Percentiles rank a stretch among this genome's conserved stretches.
phyloP scores from a whole-genome alignment of 1,140 invertebrate genomes.

The Harpegnathos saltator region DNA sequence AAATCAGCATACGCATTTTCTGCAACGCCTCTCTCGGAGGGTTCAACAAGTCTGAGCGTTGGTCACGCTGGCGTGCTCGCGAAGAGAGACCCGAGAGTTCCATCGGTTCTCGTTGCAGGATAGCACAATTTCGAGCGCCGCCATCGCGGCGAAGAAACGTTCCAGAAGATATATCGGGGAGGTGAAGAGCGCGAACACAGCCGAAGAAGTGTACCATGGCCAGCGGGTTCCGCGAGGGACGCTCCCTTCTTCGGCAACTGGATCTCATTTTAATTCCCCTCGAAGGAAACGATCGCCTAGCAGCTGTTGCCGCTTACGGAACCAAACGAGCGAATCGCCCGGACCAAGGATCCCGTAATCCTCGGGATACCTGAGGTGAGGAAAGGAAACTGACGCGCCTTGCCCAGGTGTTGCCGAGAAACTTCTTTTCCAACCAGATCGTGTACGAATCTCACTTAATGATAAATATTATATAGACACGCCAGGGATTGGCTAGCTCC shows the following conservation, averaged over 20 bases:
- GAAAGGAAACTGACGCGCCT: constrained; percentile 4
- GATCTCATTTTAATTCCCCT: constrained; percentile 78
- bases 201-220: constrained; percentile 82
- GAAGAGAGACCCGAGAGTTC: neutral
- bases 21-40: neutral
- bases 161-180: neutral
- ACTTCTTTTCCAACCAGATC: too few species aligned
- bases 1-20: constrained; percentile 27
- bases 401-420: too few species aligned
- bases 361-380: constrained; percentile 19
- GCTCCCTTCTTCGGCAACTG: constrained; percentile 77
- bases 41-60: constrained; percentile 7
- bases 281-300: constrained; percentile 68
- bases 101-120: constrained; percentile 13
- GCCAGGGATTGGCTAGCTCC: neutral
- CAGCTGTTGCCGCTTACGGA: constrained; percentile 73
- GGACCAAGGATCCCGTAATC: neutral
- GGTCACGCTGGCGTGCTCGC: neutral
- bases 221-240: constrained; percentile 78
- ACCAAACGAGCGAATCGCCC: constrained; percentile 27
- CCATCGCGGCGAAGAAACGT: constrained; percentile 35
- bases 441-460: neutral
- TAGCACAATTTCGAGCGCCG: constrained; percentile 24
- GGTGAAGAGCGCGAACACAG: constrained; percentile 62
- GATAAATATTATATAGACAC: constrained; percentile 19